Percentiles rank a stretch among this genome's conserved stretches.
Conservation (phyloP, 2,888 invertebrate genomes). For the Drosophila atroscutellata region DNA sequence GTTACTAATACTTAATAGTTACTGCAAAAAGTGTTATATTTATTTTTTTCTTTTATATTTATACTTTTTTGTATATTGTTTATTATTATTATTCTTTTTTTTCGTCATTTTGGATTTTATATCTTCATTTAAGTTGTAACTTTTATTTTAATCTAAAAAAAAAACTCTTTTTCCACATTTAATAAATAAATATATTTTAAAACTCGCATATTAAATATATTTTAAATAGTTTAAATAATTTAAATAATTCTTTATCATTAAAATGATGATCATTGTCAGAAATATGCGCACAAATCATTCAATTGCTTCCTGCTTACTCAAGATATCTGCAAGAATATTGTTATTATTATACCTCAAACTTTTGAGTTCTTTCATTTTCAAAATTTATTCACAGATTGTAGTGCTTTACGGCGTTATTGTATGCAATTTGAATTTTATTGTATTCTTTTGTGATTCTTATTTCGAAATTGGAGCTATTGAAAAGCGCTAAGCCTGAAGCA, state of each 20-base stretch:
- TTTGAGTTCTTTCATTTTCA: background rate
- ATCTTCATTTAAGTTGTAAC: background rate
- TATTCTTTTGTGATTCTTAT: conserved; percentile 20
- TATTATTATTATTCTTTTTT: background rate
- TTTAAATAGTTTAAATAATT: background rate
- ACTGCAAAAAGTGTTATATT: too few species aligned
- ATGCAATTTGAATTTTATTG: conserved; percentile 42
- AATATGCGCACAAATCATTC: background rate
- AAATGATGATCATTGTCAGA: background rate
- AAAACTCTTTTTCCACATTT: too few species aligned
- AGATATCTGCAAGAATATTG: background rate
- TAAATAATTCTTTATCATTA: background rate
- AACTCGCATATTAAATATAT: background rate
- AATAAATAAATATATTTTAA: background rate
- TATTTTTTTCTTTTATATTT: too few species aligned
- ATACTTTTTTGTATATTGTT: background rate
- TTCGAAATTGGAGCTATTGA: conserved; percentile 29
- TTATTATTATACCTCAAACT: background rate
- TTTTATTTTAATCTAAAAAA: background rate
- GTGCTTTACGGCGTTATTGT: conserved; percentile 3
- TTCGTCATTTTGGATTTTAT: too few species aligned
- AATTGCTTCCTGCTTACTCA: background rate
- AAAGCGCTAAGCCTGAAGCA: conserved; percentile 40
- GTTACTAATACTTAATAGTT: too few species aligned
- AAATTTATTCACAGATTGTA: conserved; percentile 1